phyloP scores from a whole-genome alignment of 2,888 invertebrate genomes.

The Patella pellucida region DNA sequence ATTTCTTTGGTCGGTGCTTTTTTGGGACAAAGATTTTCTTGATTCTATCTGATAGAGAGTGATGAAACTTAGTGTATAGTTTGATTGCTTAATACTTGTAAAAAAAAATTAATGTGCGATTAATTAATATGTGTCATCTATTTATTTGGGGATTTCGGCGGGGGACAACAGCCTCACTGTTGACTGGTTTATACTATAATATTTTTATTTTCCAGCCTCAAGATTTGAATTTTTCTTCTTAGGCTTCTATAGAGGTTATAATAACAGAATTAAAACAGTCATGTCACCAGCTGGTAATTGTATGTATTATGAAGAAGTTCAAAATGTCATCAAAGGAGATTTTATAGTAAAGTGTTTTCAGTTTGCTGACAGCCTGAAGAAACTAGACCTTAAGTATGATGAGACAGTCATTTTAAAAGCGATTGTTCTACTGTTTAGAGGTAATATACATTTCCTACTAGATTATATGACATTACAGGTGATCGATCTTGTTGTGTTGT shows the following conservation, averaged over 20 bases:
- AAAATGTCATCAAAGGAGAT: conserved; percentile 43
- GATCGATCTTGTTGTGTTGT: not conserved
- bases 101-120: no score
- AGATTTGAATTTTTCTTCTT: conserved; percentile 64
- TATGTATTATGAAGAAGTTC: conserved; percentile 50
- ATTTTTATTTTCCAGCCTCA: conserved; percentile 47
- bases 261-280: conserved; percentile 48
- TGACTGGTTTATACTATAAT: no score
- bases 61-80: no score
- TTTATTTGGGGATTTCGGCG: no score
- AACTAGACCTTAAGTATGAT: conserved; percentile 40
- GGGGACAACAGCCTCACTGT: no score
- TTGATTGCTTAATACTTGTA: no score
- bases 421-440: conserved; percentile 50
- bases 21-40: no score
- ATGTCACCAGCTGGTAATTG: conserved; percentile 44
- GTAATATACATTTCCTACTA: conserved; percentile 30
- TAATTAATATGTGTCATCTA: not conserved
- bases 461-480: not conserved
- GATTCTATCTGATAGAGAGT: no score
- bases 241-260: conserved; percentile 55
- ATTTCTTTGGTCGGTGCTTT: no score
- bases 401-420: conserved; percentile 50
- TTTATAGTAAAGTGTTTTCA: conserved; percentile 48
- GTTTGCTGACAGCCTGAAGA: conserved; percentile 44